phyloP scores from a whole-genome alignment of 92 coral and sea anemone genomes.

The Metridium senile region DNA sequence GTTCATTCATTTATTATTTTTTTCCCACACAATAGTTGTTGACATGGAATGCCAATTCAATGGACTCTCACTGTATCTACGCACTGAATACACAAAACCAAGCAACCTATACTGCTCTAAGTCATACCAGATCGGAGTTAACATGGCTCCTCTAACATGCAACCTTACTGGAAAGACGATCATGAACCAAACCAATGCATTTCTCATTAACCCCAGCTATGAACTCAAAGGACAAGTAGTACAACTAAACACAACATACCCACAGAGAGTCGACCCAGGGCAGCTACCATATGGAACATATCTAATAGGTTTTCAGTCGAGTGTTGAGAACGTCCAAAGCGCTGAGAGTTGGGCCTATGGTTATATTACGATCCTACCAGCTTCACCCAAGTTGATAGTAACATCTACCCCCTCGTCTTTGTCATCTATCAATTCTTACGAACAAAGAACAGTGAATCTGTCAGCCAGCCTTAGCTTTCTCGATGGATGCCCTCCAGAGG shows the following conservation, averaged over 20 bases:
- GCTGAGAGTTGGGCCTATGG: too few species aligned
- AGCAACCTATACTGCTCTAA: neutral
- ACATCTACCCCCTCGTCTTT: neutral
- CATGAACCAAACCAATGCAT: slow-evolving; percentile 2
- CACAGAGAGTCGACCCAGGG: neutral
- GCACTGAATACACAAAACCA: neutral
- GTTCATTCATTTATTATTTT: neutral
- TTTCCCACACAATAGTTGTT: neutral
- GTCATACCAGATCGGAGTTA: neutral
- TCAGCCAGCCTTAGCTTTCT: neutral
- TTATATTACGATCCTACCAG: neutral
- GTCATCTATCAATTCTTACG: neutral
- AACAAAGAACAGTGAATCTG: neutral
- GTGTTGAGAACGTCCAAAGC: too few species aligned
- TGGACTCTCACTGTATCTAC: neutral
- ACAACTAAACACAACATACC: neutral
- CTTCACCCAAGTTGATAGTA: neutral
- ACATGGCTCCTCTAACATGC: neutral
- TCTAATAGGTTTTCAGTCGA: neutral
- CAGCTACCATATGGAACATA: slow-evolving; percentile 5
- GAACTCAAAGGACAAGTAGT: neutral
- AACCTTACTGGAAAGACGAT: neutral
- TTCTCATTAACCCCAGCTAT: neutral
- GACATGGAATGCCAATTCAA: neutral
- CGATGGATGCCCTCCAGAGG: neutral